Evolutionary conservation across 2,888 invertebrate species (phyloP).

Genomic region (Caenorhabditis angaria): DNA sequence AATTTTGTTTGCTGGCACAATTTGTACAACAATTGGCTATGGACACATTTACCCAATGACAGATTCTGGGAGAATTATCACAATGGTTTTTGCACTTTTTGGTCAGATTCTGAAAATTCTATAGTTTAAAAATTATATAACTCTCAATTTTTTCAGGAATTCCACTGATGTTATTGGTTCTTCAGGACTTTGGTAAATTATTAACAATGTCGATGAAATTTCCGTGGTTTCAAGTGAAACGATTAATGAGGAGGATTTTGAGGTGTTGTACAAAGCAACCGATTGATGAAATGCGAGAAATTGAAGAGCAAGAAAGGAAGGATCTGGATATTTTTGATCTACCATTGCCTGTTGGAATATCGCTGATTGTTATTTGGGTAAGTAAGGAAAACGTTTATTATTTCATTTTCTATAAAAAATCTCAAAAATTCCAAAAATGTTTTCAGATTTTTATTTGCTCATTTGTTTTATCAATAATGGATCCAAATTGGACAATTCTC

Average conservation of each 20-base stretch:
- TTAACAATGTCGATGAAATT: conserved; percentile 63
- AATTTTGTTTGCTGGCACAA: conserved; percentile 54
- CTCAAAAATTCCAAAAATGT: too few species aligned
- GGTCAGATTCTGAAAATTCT: conserved; percentile 23
- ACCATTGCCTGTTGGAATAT: conserved; percentile 87
- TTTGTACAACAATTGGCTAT: conserved; percentile 55
- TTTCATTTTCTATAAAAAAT: background rate
- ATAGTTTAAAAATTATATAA: background rate
- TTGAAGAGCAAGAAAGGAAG: conserved; percentile 48
- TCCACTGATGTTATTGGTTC: conserved; percentile 59
- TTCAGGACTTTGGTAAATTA: conserved; percentile 62
- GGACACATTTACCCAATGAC: conserved; percentile 65
- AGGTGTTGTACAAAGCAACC: conserved; percentile 64
- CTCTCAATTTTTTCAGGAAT: conserved; percentile 38
- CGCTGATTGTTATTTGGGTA: conserved; percentile 85
- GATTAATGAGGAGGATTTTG: conserved; percentile 49
- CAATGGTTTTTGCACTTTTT: conserved; percentile 61
- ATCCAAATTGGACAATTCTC: conserved; percentile 84
- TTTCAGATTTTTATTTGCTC: conserved; percentile 82
- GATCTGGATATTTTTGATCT: conserved; percentile 80
- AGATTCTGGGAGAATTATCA: conserved; percentile 50
- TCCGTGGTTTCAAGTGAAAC: conserved; percentile 66
- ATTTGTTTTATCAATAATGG: conserved; percentile 71
- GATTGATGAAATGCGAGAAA: conserved; percentile 56
- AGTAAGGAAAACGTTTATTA: conserved; percentile 74